Conservation (phyloP, 2,113 vertebrate genomes). For the Rhombomys opimus region DNA sequence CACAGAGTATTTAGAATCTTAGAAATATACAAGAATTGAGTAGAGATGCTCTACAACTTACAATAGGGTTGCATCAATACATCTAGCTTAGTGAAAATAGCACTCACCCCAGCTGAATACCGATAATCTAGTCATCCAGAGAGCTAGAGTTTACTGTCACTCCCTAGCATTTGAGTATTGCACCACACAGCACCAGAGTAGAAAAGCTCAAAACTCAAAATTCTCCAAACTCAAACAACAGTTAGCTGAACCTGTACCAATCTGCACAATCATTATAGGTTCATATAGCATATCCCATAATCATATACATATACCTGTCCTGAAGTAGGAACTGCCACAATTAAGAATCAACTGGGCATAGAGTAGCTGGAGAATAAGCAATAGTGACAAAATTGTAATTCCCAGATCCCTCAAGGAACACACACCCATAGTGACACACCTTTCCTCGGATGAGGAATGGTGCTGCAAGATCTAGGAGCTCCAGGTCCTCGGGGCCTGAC, state of each 20-base stretch:
- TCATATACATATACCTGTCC: neutral
- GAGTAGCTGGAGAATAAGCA: neutral
- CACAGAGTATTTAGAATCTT: neutral
- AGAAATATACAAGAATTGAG: neutral
- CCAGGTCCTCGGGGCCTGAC: slow-evolving; percentile 86
- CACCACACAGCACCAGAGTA: neutral
- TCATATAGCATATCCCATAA: neutral
- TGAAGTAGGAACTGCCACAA: neutral
- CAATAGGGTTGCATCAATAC: neutral
- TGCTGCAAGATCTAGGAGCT: slow-evolving; percentile 89
- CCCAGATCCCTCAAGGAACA: slow-evolving; percentile 48
- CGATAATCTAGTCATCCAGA: neutral
- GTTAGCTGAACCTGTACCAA: neutral
- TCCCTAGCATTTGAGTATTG: neutral
- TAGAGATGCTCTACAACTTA: neutral
- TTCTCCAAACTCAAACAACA: neutral
- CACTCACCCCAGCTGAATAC: too few species aligned
- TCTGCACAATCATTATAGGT: neutral
- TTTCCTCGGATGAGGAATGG: slow-evolving; percentile 93
- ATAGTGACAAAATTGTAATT: neutral
- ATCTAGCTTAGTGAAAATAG: neutral
- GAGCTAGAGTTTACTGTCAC: neutral
- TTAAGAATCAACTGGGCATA: neutral
- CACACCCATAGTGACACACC: slow-evolving; percentile 92
- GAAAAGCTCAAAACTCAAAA: neutral